Conservation (phyloP, 2,888 invertebrate species). For the Pseudococcus longispinus region DNA sequence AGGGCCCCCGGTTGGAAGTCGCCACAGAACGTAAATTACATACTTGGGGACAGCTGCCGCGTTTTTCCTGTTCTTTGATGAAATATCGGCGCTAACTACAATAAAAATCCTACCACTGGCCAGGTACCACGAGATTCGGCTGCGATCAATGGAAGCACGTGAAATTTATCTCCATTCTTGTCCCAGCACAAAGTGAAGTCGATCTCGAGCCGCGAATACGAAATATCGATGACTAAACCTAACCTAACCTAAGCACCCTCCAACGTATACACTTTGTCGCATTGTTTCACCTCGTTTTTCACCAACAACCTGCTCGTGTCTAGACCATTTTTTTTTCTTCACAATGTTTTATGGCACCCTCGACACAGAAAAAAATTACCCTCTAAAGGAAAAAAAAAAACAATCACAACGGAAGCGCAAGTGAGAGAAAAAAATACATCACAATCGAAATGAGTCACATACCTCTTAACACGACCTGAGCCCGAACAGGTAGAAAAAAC, state of each 20-base stretch:
- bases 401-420: not conserved
- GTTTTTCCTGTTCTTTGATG: slow-evolving; percentile 36
- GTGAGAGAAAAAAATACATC: not conserved
- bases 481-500: not conserved
- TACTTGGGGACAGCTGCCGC: slow-evolving; percentile 28
- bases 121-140: not conserved
- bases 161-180: not conserved
- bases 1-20: not conserved
- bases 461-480: no score
- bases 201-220: not conserved
- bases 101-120: not conserved
- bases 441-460: not conserved
- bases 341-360: not conserved
- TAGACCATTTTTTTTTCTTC: no score
- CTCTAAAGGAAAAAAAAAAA: not conserved
- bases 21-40: not conserved
- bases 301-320: not conserved
- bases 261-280: not conserved
- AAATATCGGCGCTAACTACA: not conserved
- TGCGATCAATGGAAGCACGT: not conserved
- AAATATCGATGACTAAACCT: not conserved
- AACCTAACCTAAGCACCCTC: not conserved
- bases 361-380: not conserved
- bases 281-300: not conserved
- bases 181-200: not conserved